These are phyloP conservation scores for Macaca mulatta DNA, from an alignment of 2,113 vertebrate species.

Conservation along the genomic window DNA sequence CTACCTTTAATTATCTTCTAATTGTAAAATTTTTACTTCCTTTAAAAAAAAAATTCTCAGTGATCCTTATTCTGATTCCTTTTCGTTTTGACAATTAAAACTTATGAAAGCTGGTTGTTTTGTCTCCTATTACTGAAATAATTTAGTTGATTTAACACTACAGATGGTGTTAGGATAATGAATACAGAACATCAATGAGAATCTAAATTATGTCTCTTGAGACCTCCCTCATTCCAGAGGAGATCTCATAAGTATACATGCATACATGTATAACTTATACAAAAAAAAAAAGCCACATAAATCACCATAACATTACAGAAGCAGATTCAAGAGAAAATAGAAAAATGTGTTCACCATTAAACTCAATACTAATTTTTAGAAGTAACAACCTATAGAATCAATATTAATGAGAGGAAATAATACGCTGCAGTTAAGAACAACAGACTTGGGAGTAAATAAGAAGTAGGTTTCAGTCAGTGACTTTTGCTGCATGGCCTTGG, in stretches of 20 bases:
- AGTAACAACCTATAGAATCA: not conserved
- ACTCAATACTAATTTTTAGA: constrained; percentile 4
- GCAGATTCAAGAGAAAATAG: not conserved
- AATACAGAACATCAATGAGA: constrained; percentile 18
- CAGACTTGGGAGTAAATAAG: not conserved
- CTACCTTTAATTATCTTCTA: constrained; percentile 32
- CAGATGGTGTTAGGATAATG: constrained; percentile 1
- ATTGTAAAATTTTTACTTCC: not conserved
- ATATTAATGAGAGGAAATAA: not conserved
- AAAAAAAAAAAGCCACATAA: constrained; percentile 25
- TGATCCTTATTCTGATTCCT: not conserved
- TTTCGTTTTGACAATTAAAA: constrained; percentile 45
- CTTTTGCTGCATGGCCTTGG: not conserved
- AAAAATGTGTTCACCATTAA: not conserved
- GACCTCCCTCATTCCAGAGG: not conserved
- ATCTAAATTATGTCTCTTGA: not conserved
- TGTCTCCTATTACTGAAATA: not conserved
- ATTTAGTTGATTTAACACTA: constrained; percentile 19
- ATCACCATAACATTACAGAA: constrained; percentile 1
- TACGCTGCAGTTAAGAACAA: not conserved
- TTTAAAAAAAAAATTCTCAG: too few relatives aligned
- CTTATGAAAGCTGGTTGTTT: not conserved
- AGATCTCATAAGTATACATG: too few relatives aligned
- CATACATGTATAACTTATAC: not conserved
- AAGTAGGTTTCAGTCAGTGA: not conserved